Conservation (phyloP, 2,797 vertebrate genomes). For the Tenualosa thibaudeaui region DNA sequence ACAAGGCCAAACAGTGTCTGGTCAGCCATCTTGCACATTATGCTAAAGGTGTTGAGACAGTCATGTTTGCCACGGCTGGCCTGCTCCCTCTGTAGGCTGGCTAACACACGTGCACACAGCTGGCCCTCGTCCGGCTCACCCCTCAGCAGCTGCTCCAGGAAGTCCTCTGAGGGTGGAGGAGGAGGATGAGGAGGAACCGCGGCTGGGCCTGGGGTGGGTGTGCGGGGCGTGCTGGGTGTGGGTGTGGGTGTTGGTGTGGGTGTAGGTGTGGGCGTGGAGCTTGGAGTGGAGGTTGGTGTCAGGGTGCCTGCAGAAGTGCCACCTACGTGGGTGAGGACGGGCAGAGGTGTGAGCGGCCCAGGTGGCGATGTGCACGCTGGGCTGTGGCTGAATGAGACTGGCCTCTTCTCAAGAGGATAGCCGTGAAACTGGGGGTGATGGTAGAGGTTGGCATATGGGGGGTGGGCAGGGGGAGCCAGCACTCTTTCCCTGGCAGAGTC, state of each 20-base stretch:
- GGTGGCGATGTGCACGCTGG: conserved; percentile 41
- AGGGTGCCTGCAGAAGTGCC: conserved; percentile 43
- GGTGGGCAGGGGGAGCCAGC: conserved; percentile 48
- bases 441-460: conserved; percentile 46
- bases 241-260: conserved; percentile 36
- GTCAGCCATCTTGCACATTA: conserved; percentile 85
- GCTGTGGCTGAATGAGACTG: conserved; percentile 55
- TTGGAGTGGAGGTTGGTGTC: conserved; percentile 48
- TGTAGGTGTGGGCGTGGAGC: conserved; percentile 34
- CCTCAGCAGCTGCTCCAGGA: conserved; percentile 71
- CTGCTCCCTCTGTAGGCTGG: conserved; percentile 76
- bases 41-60: conserved; percentile 79
- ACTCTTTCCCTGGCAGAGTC: conserved; percentile 62
- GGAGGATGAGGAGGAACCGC: not conserved
- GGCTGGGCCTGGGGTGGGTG: conserved; percentile 28
- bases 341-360: conserved; percentile 45
- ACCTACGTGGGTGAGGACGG: not conserved
- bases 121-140: conserved; percentile 76
- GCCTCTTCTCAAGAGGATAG: conserved; percentile 61
- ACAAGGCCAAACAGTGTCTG: conserved; percentile 80
- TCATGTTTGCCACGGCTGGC: conserved; percentile 79
- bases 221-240: conserved; percentile 17
- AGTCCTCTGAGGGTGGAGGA: conserved; percentile 39
- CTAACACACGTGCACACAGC: conserved; percentile 74
- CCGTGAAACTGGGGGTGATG: conserved; percentile 48